phyloP scores from a whole-genome alignment of 2,113 vertebrate species.

The Pachypanchax playfairii region DNA sequence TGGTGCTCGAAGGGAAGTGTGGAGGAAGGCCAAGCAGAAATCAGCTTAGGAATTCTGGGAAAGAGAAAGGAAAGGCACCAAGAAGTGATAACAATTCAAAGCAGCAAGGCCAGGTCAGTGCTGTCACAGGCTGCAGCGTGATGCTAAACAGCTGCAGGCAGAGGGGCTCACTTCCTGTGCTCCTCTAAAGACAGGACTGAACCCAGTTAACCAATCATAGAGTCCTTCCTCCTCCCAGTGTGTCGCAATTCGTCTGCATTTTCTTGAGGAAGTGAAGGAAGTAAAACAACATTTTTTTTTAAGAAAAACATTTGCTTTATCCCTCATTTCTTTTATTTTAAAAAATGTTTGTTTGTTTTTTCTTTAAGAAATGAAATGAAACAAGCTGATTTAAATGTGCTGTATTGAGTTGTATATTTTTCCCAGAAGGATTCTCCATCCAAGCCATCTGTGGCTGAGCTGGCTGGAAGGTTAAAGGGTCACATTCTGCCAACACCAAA shows the following conservation, averaged over 20 bases:
- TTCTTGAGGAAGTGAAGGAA: slow-evolving; percentile 24
- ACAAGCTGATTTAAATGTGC: too few relatives aligned
- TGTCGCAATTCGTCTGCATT: slow-evolving; percentile 35
- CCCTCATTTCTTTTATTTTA: too few relatives aligned
- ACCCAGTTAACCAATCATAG: neutral
- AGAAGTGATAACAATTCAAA: slow-evolving; percentile 52
- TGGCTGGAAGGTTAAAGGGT: slow-evolving; percentile 77
- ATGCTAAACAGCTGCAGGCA: slow-evolving; percentile 72
- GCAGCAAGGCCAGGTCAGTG: slow-evolving; percentile 42
- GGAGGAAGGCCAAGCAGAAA: slow-evolving; percentile 47
- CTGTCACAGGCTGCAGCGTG: slow-evolving; percentile 58
- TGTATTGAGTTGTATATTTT: neutral
- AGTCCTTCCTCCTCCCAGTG: neutral
- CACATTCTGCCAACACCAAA: slow-evolving; percentile 61
- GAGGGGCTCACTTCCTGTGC: slow-evolving; percentile 53
- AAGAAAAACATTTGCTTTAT: neutral
- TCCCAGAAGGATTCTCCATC: slow-evolving; percentile 70
- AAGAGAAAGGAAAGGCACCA: slow-evolving; percentile 29
- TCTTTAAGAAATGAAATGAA: too few relatives aligned
- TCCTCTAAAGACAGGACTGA: slow-evolving; percentile 18
- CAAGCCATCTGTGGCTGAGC: slow-evolving; percentile 78
- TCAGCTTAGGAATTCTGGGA: slow-evolving; percentile 61
- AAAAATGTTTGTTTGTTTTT: neutral
- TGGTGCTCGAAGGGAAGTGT: slow-evolving; percentile 37
- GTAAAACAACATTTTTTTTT: slow-evolving; percentile 8